Conservation (phyloP, 2,113 vertebrate genomes). For the Sceloporus undulatus region DNA sequence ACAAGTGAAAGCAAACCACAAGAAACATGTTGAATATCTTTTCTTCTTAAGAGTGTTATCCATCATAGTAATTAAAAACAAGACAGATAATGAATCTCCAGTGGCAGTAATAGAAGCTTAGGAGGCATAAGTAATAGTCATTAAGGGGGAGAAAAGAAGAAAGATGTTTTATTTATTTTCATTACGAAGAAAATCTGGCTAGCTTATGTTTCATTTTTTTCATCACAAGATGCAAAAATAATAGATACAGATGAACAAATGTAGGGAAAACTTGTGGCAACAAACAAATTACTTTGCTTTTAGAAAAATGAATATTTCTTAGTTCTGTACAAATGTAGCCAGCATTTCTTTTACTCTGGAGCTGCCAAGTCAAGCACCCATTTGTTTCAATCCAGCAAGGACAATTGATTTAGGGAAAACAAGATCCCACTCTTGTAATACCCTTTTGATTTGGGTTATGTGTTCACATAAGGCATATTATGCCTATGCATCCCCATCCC, state of each 20-base stretch:
- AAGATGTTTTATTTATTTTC: conserved; percentile 20
- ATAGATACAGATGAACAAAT: no score
- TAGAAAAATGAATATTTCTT: no score
- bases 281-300: no score
- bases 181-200: not conserved
- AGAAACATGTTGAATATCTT: conserved; percentile 10
- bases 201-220: not conserved
- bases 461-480: not conserved
- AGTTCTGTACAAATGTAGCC: no score
- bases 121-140: conserved; percentile 51
- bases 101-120: conserved; percentile 36
- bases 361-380: conserved; percentile 38
- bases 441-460: no score
- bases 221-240: not conserved
- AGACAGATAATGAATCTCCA: conserved; percentile 23
- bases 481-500: no score
- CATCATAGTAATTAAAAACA: conserved; percentile 28
- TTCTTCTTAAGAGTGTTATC: not conserved
- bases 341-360: not conserved
- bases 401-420: no score
- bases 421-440: not conserved
- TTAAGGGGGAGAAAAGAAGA: conserved; percentile 45
- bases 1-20: conserved; percentile 15
- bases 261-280: no score
- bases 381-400: not conserved